Percentiles rank a stretch among this genome's conserved stretches.
phyloP scores from a whole-genome alignment of 2,888 invertebrate genomes.

The Physocephala rufipes region DNA sequence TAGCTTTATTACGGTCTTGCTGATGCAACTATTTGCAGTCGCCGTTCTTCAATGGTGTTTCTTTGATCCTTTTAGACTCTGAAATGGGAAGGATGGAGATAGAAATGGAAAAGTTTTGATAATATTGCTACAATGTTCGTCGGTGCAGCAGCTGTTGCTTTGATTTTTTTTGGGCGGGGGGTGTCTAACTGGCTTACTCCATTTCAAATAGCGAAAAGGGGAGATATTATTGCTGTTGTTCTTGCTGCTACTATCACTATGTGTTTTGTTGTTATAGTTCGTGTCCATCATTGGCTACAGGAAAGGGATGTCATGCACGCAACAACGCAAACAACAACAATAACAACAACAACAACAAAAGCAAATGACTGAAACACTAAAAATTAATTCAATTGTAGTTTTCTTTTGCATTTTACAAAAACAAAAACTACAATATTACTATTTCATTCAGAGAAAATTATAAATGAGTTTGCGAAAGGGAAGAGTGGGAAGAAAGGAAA shows the following conservation, averaged over 20 bases:
- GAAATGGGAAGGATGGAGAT: no score
- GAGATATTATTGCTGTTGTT: neutral
- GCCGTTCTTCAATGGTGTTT: neutral
- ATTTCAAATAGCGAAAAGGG: neutral
- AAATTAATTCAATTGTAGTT: slow-evolving; percentile 16
- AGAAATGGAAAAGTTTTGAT: no score
- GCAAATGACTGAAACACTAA: neutral
- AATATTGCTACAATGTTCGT: no score
- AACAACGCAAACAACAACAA: neutral
- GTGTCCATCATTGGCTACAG: neutral
- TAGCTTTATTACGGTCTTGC: neutral
- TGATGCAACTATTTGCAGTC: neutral
- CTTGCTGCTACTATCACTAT: neutral
- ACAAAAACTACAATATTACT: neutral
- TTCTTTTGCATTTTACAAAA: slow-evolving; percentile 4
- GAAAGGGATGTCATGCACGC: neutral
- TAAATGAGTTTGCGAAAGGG: neutral
- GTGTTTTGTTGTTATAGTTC: neutral
- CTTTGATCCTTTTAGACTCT: no score
- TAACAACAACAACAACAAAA: neutral
- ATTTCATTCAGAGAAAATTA: neutral
- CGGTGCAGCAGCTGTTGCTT: no score
- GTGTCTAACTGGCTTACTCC: neutral
- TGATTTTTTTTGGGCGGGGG: no score
- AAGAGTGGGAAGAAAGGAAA: neutral